Evolutionary conservation across 2,888 invertebrate genomes (phyloP), one percentile per base, ranked within the genome.

Genomic region (Mamestra brassicae): DNA sequence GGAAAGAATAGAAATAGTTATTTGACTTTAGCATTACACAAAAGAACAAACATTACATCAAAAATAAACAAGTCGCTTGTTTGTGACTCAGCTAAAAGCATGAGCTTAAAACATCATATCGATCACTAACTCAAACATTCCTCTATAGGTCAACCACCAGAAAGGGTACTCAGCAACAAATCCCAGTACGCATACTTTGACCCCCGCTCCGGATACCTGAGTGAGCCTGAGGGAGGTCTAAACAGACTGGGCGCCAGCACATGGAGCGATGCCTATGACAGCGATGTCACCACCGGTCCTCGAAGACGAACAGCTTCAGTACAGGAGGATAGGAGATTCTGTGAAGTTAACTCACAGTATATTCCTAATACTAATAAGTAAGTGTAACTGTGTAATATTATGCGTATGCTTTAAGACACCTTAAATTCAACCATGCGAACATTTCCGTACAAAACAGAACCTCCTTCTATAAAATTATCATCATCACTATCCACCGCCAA

Each of bases 131-230:
- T 50, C 2, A 36, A 67, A 34, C 1, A 34, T 74, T 65, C 54
- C 38, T 80, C 55, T 77, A 36, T 78, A 95, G 96, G 94, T 55
- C 93, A 96, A 82, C 92, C 92, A 4, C 93, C 93, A n/a, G 94
- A 94, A 75, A 90, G 96, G 11, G 92, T 93, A 7, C 87, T 88
- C n/a, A 89, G 93, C 80, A 95, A 94, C 89, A 94, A 94, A 84
- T 96, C 96, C 0, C 97, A 97, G 83, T 97, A 96, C 88, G 96
- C 96, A 0, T 97, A 97, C 90, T 96, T 97, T 88, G 96, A 97
- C 87, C 96, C 96, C 1, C 95, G 96, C 0, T 96, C 96, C 0
- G 97, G 97, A 0, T 97, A 97, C 89, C 90, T 96, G 45, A 96
- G 96, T 80, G 97, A 97, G 81, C 97, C 97, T 0, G 97, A 97